Evolutionary conservation across 2,888 invertebrate species (phyloP).

Genomic region (Pyralis farinalis): DNA sequence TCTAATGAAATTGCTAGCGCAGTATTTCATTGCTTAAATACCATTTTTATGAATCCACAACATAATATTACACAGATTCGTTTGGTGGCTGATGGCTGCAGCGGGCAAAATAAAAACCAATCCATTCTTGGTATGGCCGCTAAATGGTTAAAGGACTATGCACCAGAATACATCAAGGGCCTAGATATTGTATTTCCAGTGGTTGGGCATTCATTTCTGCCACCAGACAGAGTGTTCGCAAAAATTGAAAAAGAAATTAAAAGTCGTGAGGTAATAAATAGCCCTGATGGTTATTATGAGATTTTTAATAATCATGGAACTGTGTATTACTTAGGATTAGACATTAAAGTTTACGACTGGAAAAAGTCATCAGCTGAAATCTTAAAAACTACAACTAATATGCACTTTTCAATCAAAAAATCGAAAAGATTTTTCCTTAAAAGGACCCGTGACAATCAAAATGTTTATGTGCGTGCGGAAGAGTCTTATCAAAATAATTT

Average conservation of each 20-base stretch:
- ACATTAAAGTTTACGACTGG: constrained; percentile 21
- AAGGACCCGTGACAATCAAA: too few relatives aligned
- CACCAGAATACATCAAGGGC: constrained; percentile 11
- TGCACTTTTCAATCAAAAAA: constrained; percentile 23
- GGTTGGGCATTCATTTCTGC: constrained; percentile 23
- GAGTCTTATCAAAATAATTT: too few relatives aligned
- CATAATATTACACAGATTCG: constrained; percentile 9
- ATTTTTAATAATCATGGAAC: constrained; percentile 19
- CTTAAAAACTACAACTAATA: constrained; percentile 19
- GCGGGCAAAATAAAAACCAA: constrained; percentile 28
- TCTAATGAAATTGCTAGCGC: constrained; percentile 24
- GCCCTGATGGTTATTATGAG: constrained; percentile 18
- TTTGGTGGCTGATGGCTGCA: constrained; percentile 26
- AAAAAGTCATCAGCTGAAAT: constrained; percentile 17
- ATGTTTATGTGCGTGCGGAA: too few relatives aligned
- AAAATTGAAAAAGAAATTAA: constrained; percentile 20
- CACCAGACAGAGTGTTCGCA: constrained; percentile 23
- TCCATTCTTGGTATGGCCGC: constrained; percentile 22
- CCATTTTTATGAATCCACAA: constrained; percentile 12
- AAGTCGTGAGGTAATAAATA: constrained; percentile 18
- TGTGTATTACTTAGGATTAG: constrained; percentile 14
- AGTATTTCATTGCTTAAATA: constrained; percentile 19
- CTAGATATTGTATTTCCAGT: constrained; percentile 24
- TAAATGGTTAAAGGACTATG: constrained; percentile 19
- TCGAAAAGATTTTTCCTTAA: constrained; percentile 16